A percentile compares a stretch with the other conserved stretches of the same genome.
These are phyloP conservation scores for Atta texana DNA, from an alignment of 1,140 invertebrate genomes.

Conservation along the genomic window DNA sequence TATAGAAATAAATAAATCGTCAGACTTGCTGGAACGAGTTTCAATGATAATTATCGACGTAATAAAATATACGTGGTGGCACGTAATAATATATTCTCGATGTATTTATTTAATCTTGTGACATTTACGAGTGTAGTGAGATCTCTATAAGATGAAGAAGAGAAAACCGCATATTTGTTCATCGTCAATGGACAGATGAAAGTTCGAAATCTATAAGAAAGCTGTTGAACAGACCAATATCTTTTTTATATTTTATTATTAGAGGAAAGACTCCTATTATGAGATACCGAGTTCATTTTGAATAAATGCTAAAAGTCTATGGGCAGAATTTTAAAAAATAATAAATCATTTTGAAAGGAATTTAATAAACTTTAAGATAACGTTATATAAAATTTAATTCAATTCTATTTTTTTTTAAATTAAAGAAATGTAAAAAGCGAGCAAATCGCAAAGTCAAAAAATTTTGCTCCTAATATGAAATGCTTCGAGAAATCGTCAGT, in stretches of 20 bases:
- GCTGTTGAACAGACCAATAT: background rate
- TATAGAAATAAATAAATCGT: constrained; percentile 39
- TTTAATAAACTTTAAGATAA: too few relatives aligned
- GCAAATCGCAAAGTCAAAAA: too few relatives aligned
- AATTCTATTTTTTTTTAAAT: too few relatives aligned
- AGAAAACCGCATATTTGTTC: background rate
- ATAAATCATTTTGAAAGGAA: too few relatives aligned
- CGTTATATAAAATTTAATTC: too few relatives aligned
- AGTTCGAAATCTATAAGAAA: background rate
- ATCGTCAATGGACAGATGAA: background rate
- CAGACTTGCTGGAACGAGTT: constrained; percentile 26
- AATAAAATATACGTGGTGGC: constrained; percentile 15
- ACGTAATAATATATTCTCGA: background rate
- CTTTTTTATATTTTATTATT: background rate
- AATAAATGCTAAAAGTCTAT: too few relatives aligned
- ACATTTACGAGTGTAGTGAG: background rate
- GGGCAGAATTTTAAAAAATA: too few relatives aligned
- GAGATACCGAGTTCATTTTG: too few relatives aligned
- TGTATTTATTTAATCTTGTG: constrained; percentile 13
- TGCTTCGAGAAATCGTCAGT: too few relatives aligned
- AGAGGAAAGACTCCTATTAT: too few relatives aligned
- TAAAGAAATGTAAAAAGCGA: too few relatives aligned
- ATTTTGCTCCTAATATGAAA: too few relatives aligned
- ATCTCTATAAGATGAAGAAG: background rate
- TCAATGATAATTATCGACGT: constrained; percentile 25